Percentiles rank a stretch among this genome's conserved stretches.
Evolutionary conservation across 2,797 vertebrate species (phyloP).

Genomic region (Ceryle rudis): DNA sequence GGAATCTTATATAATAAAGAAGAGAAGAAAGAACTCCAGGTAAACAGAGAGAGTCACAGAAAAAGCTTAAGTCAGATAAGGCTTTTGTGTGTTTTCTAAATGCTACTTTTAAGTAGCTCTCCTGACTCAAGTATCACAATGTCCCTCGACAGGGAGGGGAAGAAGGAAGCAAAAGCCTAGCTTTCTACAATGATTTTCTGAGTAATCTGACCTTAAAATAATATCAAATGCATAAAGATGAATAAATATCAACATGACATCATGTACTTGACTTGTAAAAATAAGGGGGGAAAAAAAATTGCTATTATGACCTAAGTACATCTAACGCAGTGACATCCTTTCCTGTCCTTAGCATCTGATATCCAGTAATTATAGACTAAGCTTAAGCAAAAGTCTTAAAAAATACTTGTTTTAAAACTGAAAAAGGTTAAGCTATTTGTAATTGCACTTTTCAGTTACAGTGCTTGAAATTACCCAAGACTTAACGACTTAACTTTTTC

Average conservation of each 20-base stretch:
- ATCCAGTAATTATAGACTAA: neutral
- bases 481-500: neutral
- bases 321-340: neutral
- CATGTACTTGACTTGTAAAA: neutral
- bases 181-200: neutral
- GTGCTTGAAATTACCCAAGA: neutral
- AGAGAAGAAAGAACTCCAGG: neutral
- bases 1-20: neutral
- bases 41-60: neutral
- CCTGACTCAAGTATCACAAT: neutral
- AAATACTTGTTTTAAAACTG: neutral
- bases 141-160: neutral
- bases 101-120: neutral
- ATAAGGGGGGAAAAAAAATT: neutral
- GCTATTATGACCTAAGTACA: neutral
- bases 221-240: neutral
- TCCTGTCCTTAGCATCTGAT: neutral
- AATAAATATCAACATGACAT: neutral
- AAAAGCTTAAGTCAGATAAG: neutral
- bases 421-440: neutral
- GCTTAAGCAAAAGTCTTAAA: neutral
- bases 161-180: neutral
- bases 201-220: neutral
- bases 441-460: neutral
- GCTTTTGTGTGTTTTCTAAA: neutral